phyloP scores from a whole-genome alignment of 64 coral and sea anemone species.

The Porites lutea region DNA sequence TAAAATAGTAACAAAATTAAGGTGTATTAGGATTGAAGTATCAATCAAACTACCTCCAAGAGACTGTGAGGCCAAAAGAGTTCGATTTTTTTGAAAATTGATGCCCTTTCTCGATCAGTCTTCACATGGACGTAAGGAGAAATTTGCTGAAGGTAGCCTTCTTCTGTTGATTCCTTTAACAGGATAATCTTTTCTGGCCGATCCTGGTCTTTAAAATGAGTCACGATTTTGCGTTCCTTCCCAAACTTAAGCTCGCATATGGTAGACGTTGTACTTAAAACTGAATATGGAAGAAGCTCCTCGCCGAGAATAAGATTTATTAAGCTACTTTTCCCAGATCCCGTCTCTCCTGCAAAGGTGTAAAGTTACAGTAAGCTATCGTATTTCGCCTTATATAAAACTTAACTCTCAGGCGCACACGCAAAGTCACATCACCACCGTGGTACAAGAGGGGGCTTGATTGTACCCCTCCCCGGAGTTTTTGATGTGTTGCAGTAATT shows the following conservation, averaged over 20 bases:
- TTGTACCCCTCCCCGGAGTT: too few relatives aligned
- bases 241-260: constrained; percentile 59
- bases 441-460: too few relatives aligned
- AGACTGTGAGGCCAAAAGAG: constrained; percentile 57
- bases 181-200: constrained; percentile 9
- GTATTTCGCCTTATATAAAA: too few relatives aligned
- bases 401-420: too few relatives aligned
- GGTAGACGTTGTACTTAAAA: constrained; percentile 40
- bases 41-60: background rate
- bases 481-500: too few relatives aligned
- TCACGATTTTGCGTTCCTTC: background rate
- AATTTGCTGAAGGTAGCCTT: constrained; percentile 28
- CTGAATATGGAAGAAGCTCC: constrained; percentile 25
- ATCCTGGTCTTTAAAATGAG: constrained; percentile 58
- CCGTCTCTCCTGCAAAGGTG: constrained; percentile 27
- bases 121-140: constrained; percentile 41
- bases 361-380: too few relatives aligned
- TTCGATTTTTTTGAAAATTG: constrained; percentile 48
- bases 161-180: background rate
- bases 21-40: background rate
- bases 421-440: too few relatives aligned
- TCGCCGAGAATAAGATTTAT: constrained; percentile 58
- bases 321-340: constrained; percentile 56
- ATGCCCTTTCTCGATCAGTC: constrained; percentile 20
- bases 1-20: too few relatives aligned